phyloP scores from a whole-genome alignment of 2,888 invertebrate species.

The Crepidodera aurea region DNA sequence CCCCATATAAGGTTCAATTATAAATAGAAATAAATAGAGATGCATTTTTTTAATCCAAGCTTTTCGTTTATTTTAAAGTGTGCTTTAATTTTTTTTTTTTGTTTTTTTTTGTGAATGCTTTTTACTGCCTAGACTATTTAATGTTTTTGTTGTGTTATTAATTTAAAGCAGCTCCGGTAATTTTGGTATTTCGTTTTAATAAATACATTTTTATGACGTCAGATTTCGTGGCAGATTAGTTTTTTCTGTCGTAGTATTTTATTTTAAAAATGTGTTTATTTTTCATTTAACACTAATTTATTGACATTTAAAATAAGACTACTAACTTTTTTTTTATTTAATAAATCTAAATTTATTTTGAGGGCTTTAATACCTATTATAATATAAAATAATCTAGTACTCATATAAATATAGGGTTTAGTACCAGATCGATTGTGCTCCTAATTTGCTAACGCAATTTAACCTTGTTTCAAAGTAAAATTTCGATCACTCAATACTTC shows the following conservation, averaged over 20 bases:
- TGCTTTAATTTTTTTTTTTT: not conserved
- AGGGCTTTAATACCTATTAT: too few species aligned
- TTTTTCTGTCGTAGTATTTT: not conserved
- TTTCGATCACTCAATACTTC: too few species aligned
- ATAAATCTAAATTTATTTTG: too few species aligned
- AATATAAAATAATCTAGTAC: too few species aligned
- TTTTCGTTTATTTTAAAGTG: not conserved
- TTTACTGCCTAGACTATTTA: not conserved
- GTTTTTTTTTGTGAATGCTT: slow-evolving; percentile 16
- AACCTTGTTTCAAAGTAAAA: too few species aligned
- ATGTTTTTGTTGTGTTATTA: not conserved
- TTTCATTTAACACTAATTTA: not conserved
- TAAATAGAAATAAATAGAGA: not conserved
- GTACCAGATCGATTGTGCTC: too few species aligned
- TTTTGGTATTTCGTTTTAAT: slow-evolving; percentile 33
- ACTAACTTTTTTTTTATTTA: too few species aligned
- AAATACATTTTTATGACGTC: slow-evolving; percentile 27
- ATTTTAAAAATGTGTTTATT: slow-evolving; percentile 8
- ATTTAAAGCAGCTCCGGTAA: slow-evolving; percentile 22
- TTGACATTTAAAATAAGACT: too few species aligned
- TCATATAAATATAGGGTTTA: too few species aligned
- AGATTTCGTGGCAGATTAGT: too few species aligned
- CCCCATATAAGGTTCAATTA: too few species aligned
- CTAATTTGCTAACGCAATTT: too few species aligned
- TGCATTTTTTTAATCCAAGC: not conserved